phyloP scores from a whole-genome alignment of 2,113 vertebrate genomes.

The Erythrocercus mccallii region DNA sequence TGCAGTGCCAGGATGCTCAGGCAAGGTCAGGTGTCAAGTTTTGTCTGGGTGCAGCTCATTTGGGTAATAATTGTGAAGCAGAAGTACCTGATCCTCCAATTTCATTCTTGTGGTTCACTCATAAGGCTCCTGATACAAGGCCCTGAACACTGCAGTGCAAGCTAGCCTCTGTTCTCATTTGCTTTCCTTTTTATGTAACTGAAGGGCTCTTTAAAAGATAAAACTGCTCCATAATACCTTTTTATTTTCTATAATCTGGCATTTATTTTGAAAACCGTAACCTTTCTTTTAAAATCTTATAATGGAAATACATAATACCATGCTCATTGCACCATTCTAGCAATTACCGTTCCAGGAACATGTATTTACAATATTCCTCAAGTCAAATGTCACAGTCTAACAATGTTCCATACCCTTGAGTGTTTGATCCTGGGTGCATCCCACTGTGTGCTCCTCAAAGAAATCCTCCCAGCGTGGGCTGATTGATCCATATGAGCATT shows the following conservation, averaged over 20 bases:
- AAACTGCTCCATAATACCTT: neutral
- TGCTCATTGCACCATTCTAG: neutral
- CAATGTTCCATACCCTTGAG: neutral
- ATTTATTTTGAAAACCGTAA: slow-evolving; percentile 11
- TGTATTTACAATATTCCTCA: slow-evolving; percentile 8
- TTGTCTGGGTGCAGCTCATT: neutral
- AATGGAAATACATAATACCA: neutral
- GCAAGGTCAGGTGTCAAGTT: neutral
- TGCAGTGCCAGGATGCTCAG: neutral
- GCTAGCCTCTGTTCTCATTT: neutral
- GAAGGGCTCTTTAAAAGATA: neutral
- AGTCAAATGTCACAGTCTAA: neutral
- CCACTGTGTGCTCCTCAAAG: neutral
- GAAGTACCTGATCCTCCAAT: neutral
- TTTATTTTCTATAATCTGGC: neutral
- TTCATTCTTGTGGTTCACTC: neutral
- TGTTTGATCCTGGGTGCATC: neutral
- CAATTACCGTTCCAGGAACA: neutral
- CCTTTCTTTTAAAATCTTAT: slow-evolving; percentile 13
- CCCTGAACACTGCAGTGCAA: neutral
- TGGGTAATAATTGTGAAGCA: neutral
- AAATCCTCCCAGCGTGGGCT: neutral
- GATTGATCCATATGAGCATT: neutral
- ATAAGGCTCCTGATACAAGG: neutral
- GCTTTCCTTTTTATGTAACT: neutral